Evolutionary conservation across 2,797 vertebrate genomes (phyloP).

Genomic region (Vespertilio murinus): DNA sequence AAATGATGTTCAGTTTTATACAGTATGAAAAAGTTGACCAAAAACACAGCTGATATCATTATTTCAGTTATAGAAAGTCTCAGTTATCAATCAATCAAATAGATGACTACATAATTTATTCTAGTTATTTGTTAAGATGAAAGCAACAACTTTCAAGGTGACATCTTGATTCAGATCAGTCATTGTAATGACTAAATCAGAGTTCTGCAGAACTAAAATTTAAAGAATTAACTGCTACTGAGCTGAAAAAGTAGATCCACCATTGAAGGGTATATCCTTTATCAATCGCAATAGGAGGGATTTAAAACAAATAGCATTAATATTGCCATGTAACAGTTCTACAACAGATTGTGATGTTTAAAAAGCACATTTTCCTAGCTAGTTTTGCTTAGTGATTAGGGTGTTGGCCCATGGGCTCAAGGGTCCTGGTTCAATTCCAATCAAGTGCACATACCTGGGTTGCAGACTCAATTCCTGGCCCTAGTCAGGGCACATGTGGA

Average conservation of each 20-base stretch:
- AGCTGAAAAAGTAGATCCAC: constrained; percentile 17
- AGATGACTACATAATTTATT: constrained; percentile 50
- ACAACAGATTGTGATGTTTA: not conserved
- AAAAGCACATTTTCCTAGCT: not conserved
- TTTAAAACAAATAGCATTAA: constrained; percentile 22
- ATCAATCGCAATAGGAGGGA: not conserved
- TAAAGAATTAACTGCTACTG: constrained; percentile 18
- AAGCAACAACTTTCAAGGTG: constrained; percentile 14
- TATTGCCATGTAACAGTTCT: not conserved
- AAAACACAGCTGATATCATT: constrained; percentile 4
- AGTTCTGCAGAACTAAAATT: not conserved
- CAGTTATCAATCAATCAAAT: constrained; percentile 57
- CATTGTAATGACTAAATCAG: constrained; percentile 48
- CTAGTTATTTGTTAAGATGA: constrained; percentile 58
- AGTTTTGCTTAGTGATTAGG: no score
- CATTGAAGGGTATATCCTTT: not conserved
- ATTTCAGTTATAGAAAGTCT: constrained; percentile 26
- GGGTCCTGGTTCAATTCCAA: no score
- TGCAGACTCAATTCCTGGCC: no score
- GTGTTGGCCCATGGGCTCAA: no score
- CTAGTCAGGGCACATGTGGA: no score
- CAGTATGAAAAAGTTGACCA: not conserved
- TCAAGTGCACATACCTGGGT: no score
- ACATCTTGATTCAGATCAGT: constrained; percentile 22
- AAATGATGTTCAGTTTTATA: constrained; percentile 33